Conservation (phyloP, 2,113 vertebrate genomes). For the Aspiorhynchus laticeps region DNA sequence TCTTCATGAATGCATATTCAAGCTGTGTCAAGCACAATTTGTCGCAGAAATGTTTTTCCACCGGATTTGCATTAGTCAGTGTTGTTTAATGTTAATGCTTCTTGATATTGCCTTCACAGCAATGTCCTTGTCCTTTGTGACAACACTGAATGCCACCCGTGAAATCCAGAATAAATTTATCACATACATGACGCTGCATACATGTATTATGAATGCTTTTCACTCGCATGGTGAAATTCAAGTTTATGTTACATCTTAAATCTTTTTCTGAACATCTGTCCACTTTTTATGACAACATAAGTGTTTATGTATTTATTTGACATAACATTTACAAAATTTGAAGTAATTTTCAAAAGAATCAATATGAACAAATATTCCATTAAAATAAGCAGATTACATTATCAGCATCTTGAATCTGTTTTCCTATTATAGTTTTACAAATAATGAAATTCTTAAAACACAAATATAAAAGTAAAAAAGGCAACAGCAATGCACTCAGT, state of each 20-base stretch:
- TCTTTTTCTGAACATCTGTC: neutral
- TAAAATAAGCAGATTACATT: neutral
- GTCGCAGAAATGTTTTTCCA: neutral
- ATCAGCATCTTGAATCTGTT: neutral
- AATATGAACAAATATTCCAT: no score
- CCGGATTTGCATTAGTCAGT: conserved; percentile 18
- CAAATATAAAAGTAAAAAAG: no score
- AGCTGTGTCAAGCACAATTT: neutral
- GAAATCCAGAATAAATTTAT: neutral
- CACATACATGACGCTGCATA: neutral
- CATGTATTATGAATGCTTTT: neutral
- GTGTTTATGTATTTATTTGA: no score
- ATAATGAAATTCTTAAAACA: no score
- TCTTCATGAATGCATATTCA: neutral
- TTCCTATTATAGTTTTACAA: no score
- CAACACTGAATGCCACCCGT: neutral
- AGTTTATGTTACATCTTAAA: neutral
- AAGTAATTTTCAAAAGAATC: no score
- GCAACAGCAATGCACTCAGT: no score
- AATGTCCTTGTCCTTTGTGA: neutral
- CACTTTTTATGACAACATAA: neutral
- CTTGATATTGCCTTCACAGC: neutral
- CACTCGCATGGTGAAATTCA: neutral
- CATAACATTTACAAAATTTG: no score
- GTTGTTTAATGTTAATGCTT: conserved; percentile 10